Base-by-base conservation (phyloP, 2,888 invertebrate genomes). In the Agrotis clavis region DNA sequence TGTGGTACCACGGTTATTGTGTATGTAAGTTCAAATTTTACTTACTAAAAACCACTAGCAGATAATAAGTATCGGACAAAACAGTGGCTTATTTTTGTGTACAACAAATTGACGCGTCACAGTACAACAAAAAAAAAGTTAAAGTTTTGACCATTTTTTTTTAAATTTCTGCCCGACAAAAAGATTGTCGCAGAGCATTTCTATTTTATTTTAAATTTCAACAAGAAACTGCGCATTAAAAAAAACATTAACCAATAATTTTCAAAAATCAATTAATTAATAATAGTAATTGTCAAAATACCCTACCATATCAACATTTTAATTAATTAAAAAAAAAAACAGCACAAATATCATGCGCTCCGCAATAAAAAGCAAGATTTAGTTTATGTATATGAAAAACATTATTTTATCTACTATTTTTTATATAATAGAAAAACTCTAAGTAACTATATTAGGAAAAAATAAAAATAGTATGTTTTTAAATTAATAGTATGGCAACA, bases 401-500 rank as follows among this genome's bases (percentile, higher is more conserved):
- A 73, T 4, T 72, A 63, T 63, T 60, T 57, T 51, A 67, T 48
- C 60, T 77, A 71, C n/a, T 51, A 14, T 68, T 51, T 59, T 51
- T 65, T 64, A 41, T 41, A 50, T 25, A 45, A 61, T 71, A 73
- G 67, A 69, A 83, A 65, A 77, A 74, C 71, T 79, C 61, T 79
- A 81, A 76, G 65, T 73, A 56, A 65, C 66, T 76, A 84, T 76
- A 84, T 82, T 76, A 84, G 68, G 76, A 69, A 76, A 81, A 81
- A 77, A 80, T 68, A 74, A 85, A 82, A 78, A 81, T 83, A 85
- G 76, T 80, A 68, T 67, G 41, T 68, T 68, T 81, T 74, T 21
- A 0, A 60, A 77, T 72, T 70, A 80, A 78, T 76, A 86, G 77
- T 86, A 86, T 86, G 86, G 86, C 86, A 86, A 86, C 86, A 79